These are phyloP conservation scores for Napeogenes inachia DNA, from an alignment of 2,888 invertebrate genomes.

Conservation along the genomic window DNA sequence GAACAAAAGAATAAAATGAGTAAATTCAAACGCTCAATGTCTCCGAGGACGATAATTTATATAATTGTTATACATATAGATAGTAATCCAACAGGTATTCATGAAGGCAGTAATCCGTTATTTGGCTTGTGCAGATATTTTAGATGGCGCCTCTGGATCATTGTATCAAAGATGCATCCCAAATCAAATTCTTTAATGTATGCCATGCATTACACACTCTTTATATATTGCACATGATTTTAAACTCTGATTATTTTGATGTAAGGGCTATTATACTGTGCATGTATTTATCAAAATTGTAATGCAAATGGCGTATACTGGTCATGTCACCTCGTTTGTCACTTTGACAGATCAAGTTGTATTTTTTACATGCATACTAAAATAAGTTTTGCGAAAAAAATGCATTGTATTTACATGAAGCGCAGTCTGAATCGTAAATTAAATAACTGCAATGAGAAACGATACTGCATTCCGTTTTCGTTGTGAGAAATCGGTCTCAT, in stretches of 20 bases:
- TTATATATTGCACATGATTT: slow-evolving; percentile 3
- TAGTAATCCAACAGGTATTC: slow-evolving; percentile 23
- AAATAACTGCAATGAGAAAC: slow-evolving; percentile 41
- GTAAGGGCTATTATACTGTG: slow-evolving; percentile 16
- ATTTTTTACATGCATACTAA: slow-evolving; percentile 45
- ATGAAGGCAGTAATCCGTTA: slow-evolving; percentile 25
- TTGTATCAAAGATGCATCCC: slow-evolving; percentile 28
- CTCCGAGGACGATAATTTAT: neutral
- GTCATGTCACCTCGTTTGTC: slow-evolving; percentile 61
- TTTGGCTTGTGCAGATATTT: slow-evolving; percentile 18
- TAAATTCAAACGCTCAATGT: neutral
- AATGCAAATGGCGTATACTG: slow-evolving; percentile 40
- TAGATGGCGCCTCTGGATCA: slow-evolving; percentile 22
- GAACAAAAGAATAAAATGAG: too few relatives aligned
- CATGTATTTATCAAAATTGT: slow-evolving; percentile 20
- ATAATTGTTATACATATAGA: slow-evolving; percentile 7
- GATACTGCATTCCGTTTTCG: slow-evolving; percentile 23
- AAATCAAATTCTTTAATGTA: slow-evolving; percentile 29
- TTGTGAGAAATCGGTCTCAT: slow-evolving; percentile 14
- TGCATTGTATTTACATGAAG: slow-evolving; percentile 43
- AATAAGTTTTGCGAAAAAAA: slow-evolving; percentile 29
- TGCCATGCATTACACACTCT: slow-evolving; percentile 1
- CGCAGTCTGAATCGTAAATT: slow-evolving; percentile 46
- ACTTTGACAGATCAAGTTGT: slow-evolving; percentile 44
- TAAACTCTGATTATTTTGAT: neutral